Evolutionary conservation across 2,797 vertebrate genomes (phyloP), one percentile per base, ranked within the genome.

Genomic region (Hyperoplus immaculatus): DNA sequence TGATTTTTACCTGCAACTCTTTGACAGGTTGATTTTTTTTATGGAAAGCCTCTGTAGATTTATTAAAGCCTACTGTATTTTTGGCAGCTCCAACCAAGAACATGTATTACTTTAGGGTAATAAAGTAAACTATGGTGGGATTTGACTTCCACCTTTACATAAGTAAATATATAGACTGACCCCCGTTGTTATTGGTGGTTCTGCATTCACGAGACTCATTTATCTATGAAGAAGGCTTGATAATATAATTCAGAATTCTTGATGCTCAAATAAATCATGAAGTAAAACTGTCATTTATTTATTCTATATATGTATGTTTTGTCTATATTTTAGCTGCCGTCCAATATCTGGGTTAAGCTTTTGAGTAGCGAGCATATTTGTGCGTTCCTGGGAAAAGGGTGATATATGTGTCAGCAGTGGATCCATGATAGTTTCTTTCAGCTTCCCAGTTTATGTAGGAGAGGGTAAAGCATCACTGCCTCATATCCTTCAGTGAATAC

Each of bases 351-450:
- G 54, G 7, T 46, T 76, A 56, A 53, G 67, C 75, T 86, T 75
- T 81, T 57, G 77, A 63, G 45, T 75, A 68, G 63, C 56, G 18
- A 43, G 69, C 12, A 53, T 89, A 72, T 92, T 89, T 88, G 83
- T 85, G 72, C 55, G 59, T 90, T 87, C 64, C 72, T 62, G 69
- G 84, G 75, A 91, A 68, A 65, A 82, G 57, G 80, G 85, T 83
- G 78, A 88, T 92, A 87, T 74, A 84, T 82, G 73, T 91, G 87
- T 94, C 92, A 87, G 83, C 86, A 82, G 45, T 59, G 66, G 75
- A 71, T 73, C 77, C 70, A 49, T 79, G 88, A 85, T 87, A 83
- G 84, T 87, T 90, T 87, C 85, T 87, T 83, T 88, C 86, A 84
- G 84, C 84, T 77, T 81, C 65, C 65, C 14, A 51, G 88, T 92